Percentiles rank a stretch among this genome's conserved stretches.
Evolutionary conservation across 2,797 vertebrate genomes (phyloP).

Genomic region (Aplochiton taeniatus): DNA sequence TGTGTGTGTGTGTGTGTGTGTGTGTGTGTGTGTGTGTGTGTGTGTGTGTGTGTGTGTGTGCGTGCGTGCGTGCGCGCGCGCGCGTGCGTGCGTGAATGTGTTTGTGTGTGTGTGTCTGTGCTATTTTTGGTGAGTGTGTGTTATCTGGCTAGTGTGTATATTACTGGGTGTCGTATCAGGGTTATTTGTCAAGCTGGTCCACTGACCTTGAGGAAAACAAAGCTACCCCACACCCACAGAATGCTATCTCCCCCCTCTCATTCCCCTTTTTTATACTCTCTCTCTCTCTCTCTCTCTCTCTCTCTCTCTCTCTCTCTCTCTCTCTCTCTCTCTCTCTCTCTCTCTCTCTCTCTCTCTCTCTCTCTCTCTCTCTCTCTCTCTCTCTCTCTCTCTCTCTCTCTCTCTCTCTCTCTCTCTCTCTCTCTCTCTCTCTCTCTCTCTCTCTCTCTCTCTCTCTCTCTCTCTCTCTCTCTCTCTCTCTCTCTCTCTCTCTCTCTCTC

Average conservation of each 20-base stretch:
- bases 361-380: constrained; percentile 27
- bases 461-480: constrained; percentile 22
- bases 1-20: neutral
- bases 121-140: constrained; percentile 22
- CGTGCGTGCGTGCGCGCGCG: constrained; percentile 13
- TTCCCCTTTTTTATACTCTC: constrained; percentile 26
- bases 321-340: constrained; percentile 29
- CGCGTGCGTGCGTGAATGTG: constrained; percentile 20
- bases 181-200: constrained; percentile 23
- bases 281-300: constrained; percentile 41
- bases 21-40: constrained; percentile 29
- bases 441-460: constrained; percentile 27
- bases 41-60: constrained; percentile 21
- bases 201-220: constrained; percentile 67
- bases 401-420: constrained; percentile 29
- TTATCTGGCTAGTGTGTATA: constrained; percentile 28
- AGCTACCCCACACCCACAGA: constrained; percentile 38
- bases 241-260: constrained; percentile 11
- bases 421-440: constrained; percentile 28
- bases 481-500: constrained; percentile 9
- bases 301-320: constrained; percentile 28
- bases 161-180: constrained; percentile 19
- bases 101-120: neutral
- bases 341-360: constrained; percentile 28
- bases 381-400: constrained; percentile 29